These are phyloP conservation scores for Noctua comes DNA, from an alignment of 2,888 invertebrate genomes.

Conservation along the genomic window DNA sequence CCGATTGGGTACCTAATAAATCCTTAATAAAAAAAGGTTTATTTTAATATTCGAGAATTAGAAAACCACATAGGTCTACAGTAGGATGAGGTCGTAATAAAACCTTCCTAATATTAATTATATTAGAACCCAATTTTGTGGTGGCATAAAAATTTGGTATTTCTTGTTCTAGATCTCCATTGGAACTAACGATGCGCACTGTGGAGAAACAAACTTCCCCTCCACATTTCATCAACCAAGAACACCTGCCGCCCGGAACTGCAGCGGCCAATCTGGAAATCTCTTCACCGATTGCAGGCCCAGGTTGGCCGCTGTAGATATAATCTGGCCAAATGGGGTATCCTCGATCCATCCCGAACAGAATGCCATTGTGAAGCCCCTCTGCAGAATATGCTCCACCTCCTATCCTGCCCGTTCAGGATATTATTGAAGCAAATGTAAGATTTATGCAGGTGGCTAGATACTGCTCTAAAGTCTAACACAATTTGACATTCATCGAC, in stretches of 20 bases:
- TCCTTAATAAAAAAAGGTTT: neutral
- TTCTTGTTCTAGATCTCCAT: neutral
- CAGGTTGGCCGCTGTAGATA: too few species aligned
- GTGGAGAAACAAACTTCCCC: too few species aligned
- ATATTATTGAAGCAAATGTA: neutral
- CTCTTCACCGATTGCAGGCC: too few species aligned
- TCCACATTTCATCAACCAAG: too few species aligned
- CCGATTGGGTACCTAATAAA: neutral
- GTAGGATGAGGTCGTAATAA: neutral
- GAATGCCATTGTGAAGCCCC: too few species aligned
- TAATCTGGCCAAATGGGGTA: too few species aligned
- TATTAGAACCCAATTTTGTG: neutral
- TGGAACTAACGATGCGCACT: neutral
- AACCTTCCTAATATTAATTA: neutral
- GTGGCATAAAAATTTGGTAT: neutral
- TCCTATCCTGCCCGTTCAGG: too few species aligned
- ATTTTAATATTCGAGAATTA: neutral
- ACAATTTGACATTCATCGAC: too few species aligned
- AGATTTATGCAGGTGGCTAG: neutral
- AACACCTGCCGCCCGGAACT: too few species aligned
- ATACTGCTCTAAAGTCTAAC: neutral
- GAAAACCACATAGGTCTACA: neutral
- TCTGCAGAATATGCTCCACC: too few species aligned
- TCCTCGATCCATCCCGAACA: too few species aligned
- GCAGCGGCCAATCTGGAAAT: too few species aligned